Conservation (phyloP, 2,113 vertebrate species). For the Psettodes erumei region DNA sequence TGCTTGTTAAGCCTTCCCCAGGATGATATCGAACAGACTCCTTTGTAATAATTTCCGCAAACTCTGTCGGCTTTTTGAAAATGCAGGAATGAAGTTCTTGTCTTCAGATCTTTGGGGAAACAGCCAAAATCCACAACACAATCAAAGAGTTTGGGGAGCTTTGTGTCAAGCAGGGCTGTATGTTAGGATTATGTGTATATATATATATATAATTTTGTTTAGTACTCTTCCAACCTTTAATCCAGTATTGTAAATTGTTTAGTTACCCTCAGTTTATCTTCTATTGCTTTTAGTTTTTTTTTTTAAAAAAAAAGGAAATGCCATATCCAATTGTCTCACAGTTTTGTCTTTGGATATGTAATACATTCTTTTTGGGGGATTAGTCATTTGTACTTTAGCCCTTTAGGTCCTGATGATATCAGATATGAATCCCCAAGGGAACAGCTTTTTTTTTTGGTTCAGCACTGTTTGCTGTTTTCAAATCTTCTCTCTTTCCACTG, state of each 20-base stretch:
- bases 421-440: slow-evolving; percentile 45
- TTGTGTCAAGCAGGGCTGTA: too few species aligned
- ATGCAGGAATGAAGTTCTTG: background rate
- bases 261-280: background rate
- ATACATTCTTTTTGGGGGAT: slow-evolving; percentile 15
- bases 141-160: too few species aligned
- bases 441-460: slow-evolving; percentile 46
- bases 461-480: slow-evolving; percentile 44
- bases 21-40: background rate
- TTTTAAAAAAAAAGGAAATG: background rate
- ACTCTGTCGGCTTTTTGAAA: background rate
- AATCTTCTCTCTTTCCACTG: slow-evolving; percentile 18
- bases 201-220: background rate
- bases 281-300: slow-evolving; percentile 16
- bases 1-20: background rate
- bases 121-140: background rate
- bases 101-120: background rate
- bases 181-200: too few species aligned
- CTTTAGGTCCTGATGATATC: slow-evolving; percentile 45
- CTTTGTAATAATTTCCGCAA: background rate
- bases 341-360: slow-evolving; percentile 19
- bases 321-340: slow-evolving; percentile 18
- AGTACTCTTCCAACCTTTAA: background rate
- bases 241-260: background rate
- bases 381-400: slow-evolving; percentile 36